Evolutionary conservation across 1,140 invertebrate species (phyloP).

Genomic region (Drosophila tani): DNA sequence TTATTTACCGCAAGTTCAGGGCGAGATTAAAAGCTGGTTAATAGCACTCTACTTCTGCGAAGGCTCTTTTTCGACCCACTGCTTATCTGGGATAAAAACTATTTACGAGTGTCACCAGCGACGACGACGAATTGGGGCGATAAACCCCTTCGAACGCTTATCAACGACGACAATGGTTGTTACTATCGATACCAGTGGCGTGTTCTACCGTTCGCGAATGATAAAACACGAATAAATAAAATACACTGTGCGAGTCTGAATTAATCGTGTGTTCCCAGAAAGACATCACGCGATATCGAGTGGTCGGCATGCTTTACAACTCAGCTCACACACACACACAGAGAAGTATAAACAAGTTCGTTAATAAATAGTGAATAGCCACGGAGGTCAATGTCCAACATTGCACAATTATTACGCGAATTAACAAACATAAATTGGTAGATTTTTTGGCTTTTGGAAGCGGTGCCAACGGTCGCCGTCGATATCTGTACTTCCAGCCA

Average conservation of each 20-base stretch:
- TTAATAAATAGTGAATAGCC: constrained; percentile 38
- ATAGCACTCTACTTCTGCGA: neutral
- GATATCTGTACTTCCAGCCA: neutral
- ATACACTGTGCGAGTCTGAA: constrained; percentile 17
- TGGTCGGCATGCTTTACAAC: constrained; percentile 5
- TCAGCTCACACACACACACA: constrained; percentile 7
- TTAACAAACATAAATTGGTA: constrained; percentile 17
- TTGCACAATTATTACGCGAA: constrained; percentile 40
- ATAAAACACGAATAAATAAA: constrained; percentile 38
- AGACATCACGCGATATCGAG: constrained; percentile 52
- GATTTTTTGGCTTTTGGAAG: constrained; percentile 19
- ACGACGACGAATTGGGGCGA: constrained; percentile 41
- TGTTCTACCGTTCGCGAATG: constrained; percentile 52
- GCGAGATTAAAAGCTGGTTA: neutral
- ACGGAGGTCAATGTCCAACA: constrained; percentile 41
- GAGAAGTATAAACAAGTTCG: constrained; percentile 22
- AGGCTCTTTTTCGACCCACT: neutral
- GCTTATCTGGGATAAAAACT: constrained; percentile 47
- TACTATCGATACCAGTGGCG: constrained; percentile 54
- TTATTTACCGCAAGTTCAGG: constrained; percentile 55
- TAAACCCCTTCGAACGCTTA: constrained; percentile 51
- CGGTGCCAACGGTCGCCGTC: constrained; percentile 5
- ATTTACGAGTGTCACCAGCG: constrained; percentile 49
- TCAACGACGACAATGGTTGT: constrained; percentile 31
- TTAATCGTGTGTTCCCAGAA: constrained; percentile 34